Percentiles rank a stretch among this genome's conserved stretches.
phyloP scores from a whole-genome alignment of 2,797 vertebrate genomes.

The Sebastes paucispinis region DNA sequence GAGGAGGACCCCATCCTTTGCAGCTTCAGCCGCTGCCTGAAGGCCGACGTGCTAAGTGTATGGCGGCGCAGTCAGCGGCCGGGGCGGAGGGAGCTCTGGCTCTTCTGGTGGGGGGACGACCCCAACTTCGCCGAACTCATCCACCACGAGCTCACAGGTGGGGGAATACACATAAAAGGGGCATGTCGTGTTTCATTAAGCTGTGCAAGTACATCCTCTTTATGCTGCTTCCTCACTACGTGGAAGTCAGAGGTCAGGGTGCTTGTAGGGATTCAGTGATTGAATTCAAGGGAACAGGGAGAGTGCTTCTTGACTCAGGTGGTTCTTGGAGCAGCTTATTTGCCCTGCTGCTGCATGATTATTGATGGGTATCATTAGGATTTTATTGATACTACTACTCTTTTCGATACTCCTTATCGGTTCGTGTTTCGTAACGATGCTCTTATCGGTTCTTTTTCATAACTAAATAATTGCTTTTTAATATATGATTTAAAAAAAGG shows the following conservation, averaged over 20 bases:
- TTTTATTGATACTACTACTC: no score
- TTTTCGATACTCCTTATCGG: no score
- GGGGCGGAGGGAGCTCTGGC: slow-evolving; percentile 96
- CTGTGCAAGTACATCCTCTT: background rate
- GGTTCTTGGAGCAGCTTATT: slow-evolving; percentile 8
- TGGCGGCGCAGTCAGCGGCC: slow-evolving; percentile 95
- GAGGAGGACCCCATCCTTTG: slow-evolving; percentile 98
- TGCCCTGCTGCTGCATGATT: slow-evolving; percentile 4
- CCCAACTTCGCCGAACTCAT: slow-evolving; percentile 96
- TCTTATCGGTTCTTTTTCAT: no score
- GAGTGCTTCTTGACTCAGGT: background rate
- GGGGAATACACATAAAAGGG: slow-evolving; percentile 22
- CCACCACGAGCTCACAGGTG: slow-evolving; percentile 95
- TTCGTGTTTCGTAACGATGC: no score
- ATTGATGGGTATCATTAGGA: no score
- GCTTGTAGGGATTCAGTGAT: slow-evolving; percentile 14
- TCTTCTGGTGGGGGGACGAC: slow-evolving; percentile 99
- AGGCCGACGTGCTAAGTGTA: slow-evolving; percentile 94
- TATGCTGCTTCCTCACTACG: background rate
- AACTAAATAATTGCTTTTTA: no score
- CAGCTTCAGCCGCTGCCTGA: slow-evolving; percentile 98
- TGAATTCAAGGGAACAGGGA: slow-evolving; percentile 2
- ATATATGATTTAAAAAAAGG: no score
- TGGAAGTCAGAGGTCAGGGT: slow-evolving; percentile 15
- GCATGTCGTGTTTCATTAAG: background rate